phyloP scores from a whole-genome alignment of 2,113 vertebrate species.

The Ammodytes dubius region DNA sequence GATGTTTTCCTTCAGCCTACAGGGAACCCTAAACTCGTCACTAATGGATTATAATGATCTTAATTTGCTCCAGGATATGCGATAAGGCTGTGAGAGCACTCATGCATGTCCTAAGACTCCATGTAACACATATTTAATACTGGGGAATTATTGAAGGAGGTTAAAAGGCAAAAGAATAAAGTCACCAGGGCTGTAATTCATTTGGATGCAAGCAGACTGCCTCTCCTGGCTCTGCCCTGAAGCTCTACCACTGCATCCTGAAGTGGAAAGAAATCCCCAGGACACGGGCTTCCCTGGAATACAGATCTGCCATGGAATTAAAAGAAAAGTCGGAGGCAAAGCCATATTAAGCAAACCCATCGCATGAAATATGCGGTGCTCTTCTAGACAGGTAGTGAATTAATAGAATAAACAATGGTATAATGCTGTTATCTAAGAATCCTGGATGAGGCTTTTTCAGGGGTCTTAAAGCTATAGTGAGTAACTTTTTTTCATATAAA shows the following conservation, averaged over 20 bases:
- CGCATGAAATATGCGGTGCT: not conserved
- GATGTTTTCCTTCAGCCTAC: conserved; percentile 51
- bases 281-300: not conserved
- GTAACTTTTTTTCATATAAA: too few relatives aligned
- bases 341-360: not conserved
- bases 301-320: conserved; percentile 11
- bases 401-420: not conserved
- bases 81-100: conserved; percentile 67
- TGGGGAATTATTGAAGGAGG: conserved; percentile 23
- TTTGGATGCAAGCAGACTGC: conserved; percentile 15
- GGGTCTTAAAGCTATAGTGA: not conserved
- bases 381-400: not conserved
- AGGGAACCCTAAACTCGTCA: conserved; percentile 65
- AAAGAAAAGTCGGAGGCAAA: not conserved
- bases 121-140: conserved; percentile 66
- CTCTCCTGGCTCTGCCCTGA: conserved; percentile 18
- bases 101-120: conserved; percentile 63
- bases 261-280: not conserved
- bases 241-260: conserved; percentile 6
- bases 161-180: conserved; percentile 32
- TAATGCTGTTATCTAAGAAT: not conserved
- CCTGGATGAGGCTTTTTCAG: not conserved
- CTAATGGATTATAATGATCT: conserved; percentile 79
- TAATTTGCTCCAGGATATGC: conserved; percentile 73
- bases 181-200: not conserved